Percentiles rank a stretch among this genome's conserved stretches.
Evolutionary conservation across 2,888 invertebrate genomes (phyloP).

Genomic region (Drosophila paramelanica): DNA sequence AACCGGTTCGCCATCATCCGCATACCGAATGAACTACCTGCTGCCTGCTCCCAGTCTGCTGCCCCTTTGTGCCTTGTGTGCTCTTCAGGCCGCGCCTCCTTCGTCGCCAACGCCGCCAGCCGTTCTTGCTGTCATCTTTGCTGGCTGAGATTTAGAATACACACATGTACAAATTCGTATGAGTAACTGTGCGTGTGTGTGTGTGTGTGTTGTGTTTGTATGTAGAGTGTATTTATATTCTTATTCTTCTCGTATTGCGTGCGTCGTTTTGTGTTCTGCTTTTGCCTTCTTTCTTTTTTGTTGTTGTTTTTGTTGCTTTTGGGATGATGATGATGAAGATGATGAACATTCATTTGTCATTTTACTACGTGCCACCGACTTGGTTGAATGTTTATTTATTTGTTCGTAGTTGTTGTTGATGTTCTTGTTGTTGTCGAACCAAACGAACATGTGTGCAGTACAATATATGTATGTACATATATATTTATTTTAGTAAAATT

Average conservation of each 20-base stretch:
- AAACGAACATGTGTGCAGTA: constrained; percentile 70
- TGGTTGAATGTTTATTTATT: constrained; percentile 76
- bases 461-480: constrained; percentile 43
- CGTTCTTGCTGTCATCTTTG: constrained; percentile 34
- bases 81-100: constrained; percentile 56
- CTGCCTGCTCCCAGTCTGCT: constrained; percentile 42
- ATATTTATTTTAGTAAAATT: constrained; percentile 67
- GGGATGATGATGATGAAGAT: constrained; percentile 46
- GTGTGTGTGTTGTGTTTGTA: constrained; percentile 16
- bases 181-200: constrained; percentile 3
- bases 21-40: constrained; percentile 81
- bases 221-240: constrained; percentile 49
- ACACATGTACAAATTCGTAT: constrained; percentile 11
- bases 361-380: constrained; percentile 80
- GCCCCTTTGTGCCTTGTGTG: constrained; percentile 23
- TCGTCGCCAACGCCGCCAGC: constrained; percentile 18
- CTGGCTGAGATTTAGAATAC: constrained; percentile 69
- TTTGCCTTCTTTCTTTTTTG: constrained; percentile 48
- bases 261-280: constrained; percentile 51
- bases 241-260: constrained; percentile 70
- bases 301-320: constrained; percentile 36
- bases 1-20: constrained; percentile 84
- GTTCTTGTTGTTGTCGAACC: constrained; percentile 42
- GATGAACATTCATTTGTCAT: constrained; percentile 80
- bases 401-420: constrained; percentile 46